phyloP scores from a whole-genome alignment of 2,113 vertebrate genomes.

The Myrmecophaga tridactyla region DNA sequence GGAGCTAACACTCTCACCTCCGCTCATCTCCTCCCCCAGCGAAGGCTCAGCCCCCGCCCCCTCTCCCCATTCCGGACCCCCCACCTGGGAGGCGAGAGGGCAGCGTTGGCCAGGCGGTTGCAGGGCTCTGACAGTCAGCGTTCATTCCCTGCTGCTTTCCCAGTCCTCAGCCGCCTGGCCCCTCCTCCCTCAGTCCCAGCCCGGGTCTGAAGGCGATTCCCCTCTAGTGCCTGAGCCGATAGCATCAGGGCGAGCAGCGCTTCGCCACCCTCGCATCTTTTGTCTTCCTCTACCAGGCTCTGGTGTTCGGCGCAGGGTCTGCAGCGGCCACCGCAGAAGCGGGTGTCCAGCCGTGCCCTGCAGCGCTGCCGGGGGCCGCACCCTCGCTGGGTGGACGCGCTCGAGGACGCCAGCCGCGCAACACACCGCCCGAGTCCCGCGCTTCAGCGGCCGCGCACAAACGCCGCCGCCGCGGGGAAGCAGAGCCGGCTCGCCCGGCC shows the following conservation, averaged over 20 bases:
- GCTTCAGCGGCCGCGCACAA: constrained; percentile 13
- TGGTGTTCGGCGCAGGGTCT: constrained; percentile 44
- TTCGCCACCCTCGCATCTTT: constrained; percentile 47
- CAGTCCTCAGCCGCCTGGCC: constrained; percentile 19
- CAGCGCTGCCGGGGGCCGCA: constrained; percentile 43
- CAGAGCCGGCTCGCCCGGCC: background rate
- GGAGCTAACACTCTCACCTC: background rate
- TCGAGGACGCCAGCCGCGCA: constrained; percentile 53
- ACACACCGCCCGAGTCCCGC: constrained; percentile 62
- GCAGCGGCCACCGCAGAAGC: constrained; percentile 59
- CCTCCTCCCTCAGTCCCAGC: constrained; percentile 50
- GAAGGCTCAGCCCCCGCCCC: background rate
- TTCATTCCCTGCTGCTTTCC: background rate
- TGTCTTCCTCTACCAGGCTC: constrained; percentile 66
- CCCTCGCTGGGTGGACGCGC: constrained; percentile 55
- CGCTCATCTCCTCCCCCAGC: background rate
- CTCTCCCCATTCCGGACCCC: constrained; percentile 13
- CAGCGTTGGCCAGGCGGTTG: background rate
- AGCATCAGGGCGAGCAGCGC: constrained; percentile 23
- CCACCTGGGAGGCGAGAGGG: background rate
- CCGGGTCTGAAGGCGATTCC: constrained; percentile 55
- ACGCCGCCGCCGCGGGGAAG: background rate
- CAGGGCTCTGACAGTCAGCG: background rate
- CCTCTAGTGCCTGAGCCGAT: constrained; percentile 33
- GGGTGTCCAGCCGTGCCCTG: constrained; percentile 33